Evolutionary conservation across 2,797 vertebrate genomes (phyloP), one percentile per base, ranked within the genome.

Genomic region (Gallinago nigripennis): DNA sequence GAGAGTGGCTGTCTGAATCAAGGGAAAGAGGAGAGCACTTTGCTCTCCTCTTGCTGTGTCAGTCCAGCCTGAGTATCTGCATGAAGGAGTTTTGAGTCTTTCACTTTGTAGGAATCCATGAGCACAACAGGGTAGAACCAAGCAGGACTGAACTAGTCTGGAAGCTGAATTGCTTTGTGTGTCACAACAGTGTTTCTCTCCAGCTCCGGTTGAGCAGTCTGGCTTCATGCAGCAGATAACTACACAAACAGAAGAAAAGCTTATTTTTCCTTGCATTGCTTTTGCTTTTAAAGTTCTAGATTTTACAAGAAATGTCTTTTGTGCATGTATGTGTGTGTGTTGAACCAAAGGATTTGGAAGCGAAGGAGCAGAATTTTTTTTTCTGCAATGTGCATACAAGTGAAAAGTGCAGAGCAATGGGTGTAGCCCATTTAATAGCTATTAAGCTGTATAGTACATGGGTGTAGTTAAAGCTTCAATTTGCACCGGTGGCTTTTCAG

Each of bases 101-200:
- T 89, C 25, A 8, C 60, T 95, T 96, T 87, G 81, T 64, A 83
- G 91, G 92, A 94, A 57, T 95, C 90, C 93, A 65, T 15, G 75
- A 97, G 90, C 53, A 68, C 68, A 76, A 23, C 31, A 71, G 81
- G 71, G 77, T 93, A 80, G 79, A 91, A 82, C 30, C 53, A 30
- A 83, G 71, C 90, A 97, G 97, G 94, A 93, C 92, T 77, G 51
- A 84, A 88, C 86, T 93, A 81, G 95, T 79, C 71, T 5, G 25
- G 85, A 60, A 94, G 72, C 78, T 88, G 82, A 82, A 79, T 94
- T 96, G 81, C 75, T 88, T 84, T 78, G 66, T 70, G 90, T 89
- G 90, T 84, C 92, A 79, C 93, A 82, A 51, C 16, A 10, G 20
- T 19, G 77, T 75, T 85, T 88, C 90, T 73, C 70, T 89, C 77